Conservation (phyloP, 2,113 vertebrate genomes). For the Paraplagusia blochii region DNA sequence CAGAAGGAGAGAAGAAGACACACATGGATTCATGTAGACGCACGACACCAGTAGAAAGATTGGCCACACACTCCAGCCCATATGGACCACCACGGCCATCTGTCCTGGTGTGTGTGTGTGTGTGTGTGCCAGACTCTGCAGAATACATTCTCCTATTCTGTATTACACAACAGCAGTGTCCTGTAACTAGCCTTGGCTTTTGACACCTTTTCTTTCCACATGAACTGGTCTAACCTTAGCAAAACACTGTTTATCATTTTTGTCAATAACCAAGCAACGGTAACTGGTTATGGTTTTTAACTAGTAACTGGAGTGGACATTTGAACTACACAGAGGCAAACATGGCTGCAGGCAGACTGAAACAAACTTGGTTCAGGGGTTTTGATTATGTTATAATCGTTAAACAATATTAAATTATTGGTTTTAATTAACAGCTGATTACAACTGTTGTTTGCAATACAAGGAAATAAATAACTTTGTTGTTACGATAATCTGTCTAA, state of each 20-base stretch:
- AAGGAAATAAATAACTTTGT: too few species aligned
- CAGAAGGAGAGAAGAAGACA: conserved; percentile 9
- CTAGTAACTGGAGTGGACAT: too few species aligned
- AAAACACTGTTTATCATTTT: conserved; percentile 20
- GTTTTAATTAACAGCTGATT: too few species aligned
- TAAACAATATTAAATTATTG: too few species aligned
- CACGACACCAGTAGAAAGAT: conserved; percentile 40
- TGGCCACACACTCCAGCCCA: conserved; percentile 52
- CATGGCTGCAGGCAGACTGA: too few species aligned
- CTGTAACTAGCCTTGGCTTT: conserved; percentile 14
- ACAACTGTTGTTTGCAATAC: too few species aligned
- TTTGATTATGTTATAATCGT: too few species aligned
- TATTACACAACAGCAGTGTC: conserved; percentile 29
- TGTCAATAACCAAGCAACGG: not conserved
- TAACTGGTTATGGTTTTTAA: too few species aligned
- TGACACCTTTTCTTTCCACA: conserved; percentile 21
- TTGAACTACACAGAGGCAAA: too few species aligned
- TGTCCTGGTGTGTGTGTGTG: conserved; percentile 43
- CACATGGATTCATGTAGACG: conserved; percentile 22
- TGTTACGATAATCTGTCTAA: too few species aligned
- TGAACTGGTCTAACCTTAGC: conserved; percentile 45
- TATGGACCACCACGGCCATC: conserved; percentile 69
- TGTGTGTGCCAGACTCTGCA: conserved; percentile 53
- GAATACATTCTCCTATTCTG: conserved; percentile 31
- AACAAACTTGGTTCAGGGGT: too few species aligned